These are phyloP conservation scores for Zalophus californianus DNA, from an alignment of 2,797 vertebrate species.

Conservation along the genomic window DNA sequence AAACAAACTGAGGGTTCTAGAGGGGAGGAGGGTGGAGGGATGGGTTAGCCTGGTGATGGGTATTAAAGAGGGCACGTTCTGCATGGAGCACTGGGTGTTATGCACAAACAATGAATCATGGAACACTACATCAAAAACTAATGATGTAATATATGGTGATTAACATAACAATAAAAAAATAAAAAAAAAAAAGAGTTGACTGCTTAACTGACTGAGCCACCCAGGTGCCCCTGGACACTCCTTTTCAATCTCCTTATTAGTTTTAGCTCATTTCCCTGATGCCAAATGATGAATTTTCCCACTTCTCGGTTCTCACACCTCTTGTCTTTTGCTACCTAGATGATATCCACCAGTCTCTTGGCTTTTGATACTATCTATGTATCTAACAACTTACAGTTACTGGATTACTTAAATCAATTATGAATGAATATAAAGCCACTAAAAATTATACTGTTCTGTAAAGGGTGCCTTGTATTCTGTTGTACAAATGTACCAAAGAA, in stretches of 20 bases:
- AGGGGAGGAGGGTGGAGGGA: too few relatives aligned
- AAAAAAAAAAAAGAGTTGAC: too few relatives aligned
- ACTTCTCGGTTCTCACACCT: neutral
- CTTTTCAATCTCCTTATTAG: neutral
- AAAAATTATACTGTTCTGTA: neutral
- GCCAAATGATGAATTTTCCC: neutral
- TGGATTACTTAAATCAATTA: neutral
- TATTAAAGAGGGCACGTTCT: too few relatives aligned
- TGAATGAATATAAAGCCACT: neutral
- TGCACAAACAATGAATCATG: too few relatives aligned
- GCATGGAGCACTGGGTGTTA: too few relatives aligned
- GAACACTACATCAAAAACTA: too few relatives aligned
- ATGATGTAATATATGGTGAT: too few relatives aligned
- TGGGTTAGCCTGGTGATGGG: too few relatives aligned
- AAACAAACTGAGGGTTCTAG: too few relatives aligned
- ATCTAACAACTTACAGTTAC: neutral
- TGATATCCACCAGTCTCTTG: neutral
- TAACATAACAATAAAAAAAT: too few relatives aligned
- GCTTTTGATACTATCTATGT: neutral
- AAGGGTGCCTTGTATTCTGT: neutral
- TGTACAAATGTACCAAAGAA: neutral
- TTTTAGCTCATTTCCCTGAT: neutral
- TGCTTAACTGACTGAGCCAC: too few relatives aligned
- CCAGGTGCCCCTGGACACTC: too few relatives aligned
- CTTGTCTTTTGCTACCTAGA: neutral